Percentiles rank a stretch among this genome's conserved stretches.
Evolutionary conservation across 53 echinoderm and acorn worm genomes (phyloP).

Genomic region (Crossaster papposus): DNA sequence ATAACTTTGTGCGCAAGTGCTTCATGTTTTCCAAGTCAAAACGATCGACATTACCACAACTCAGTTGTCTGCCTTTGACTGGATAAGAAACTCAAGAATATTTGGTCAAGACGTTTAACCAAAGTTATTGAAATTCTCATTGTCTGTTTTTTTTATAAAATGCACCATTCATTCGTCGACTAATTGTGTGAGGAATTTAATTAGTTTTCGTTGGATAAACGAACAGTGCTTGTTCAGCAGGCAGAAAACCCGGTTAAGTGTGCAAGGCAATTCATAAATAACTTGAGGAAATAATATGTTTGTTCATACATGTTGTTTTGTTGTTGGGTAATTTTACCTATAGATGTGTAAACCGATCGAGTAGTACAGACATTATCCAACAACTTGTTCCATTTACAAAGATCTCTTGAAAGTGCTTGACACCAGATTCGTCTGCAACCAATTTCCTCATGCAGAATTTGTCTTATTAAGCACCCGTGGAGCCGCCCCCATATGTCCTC

Average conservation of each 20-base stretch:
- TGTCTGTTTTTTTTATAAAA: not conserved
- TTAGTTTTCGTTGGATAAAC: not conserved
- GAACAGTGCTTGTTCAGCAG: slow-evolving; percentile 7
- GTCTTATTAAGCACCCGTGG: not conserved
- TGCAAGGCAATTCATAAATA: not conserved
- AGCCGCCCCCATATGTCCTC: not conserved
- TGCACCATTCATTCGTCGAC: not conserved
- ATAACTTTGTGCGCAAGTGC: too few species aligned
- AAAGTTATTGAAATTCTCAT: not conserved
- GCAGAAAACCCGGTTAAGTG: not conserved
- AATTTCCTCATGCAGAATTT: not conserved
- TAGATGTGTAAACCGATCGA: not conserved
- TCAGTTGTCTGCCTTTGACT: too few species aligned
- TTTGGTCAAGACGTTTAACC: not conserved
- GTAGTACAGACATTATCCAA: not conserved
- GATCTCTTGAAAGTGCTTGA: not conserved
- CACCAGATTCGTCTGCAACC: not conserved
- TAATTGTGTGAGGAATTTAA: not conserved
- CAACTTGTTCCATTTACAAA: not conserved
- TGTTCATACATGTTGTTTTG: not conserved
- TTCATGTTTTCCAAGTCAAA: too few species aligned
- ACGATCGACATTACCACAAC: too few species aligned
- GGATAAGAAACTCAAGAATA: too few species aligned
- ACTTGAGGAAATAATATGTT: not conserved
- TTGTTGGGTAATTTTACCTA: not conserved